phyloP scores from a whole-genome alignment of 2,888 invertebrate species.

The Agapostemon virescens region DNA sequence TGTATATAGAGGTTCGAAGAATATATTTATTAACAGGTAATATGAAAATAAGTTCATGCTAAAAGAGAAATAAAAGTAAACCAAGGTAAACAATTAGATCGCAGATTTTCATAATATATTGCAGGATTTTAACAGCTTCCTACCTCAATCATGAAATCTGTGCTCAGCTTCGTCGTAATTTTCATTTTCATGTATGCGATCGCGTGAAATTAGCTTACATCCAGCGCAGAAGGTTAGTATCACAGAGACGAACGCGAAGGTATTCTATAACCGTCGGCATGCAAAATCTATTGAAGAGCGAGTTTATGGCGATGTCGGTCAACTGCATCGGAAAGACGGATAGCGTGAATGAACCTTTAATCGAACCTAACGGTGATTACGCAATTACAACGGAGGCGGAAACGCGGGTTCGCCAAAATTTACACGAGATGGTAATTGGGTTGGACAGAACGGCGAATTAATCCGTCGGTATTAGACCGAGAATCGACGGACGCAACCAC shows the following conservation, averaged over 20 bases:
- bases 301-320: neutral
- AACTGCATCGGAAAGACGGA: slow-evolving; percentile 7
- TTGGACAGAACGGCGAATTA: slow-evolving; percentile 49
- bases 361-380: slow-evolving; percentile 16
- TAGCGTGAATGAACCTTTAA: slow-evolving; percentile 12
- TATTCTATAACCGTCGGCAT: neutral
- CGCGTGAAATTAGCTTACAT: neutral
- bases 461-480: slow-evolving; percentile 42
- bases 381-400: slow-evolving; percentile 9
- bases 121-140: too few species aligned
- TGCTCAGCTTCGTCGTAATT: neutral
- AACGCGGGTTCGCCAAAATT: slow-evolving; percentile 33
- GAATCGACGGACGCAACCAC: slow-evolving; percentile 40
- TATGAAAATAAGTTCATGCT: too few species aligned
- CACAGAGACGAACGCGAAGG: neutral
- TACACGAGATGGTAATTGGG: slow-evolving; percentile 29
- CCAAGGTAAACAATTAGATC: too few species aligned
- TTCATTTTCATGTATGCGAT: neutral
- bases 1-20: too few species aligned
- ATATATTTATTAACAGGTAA: too few species aligned
- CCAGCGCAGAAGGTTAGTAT: neutral
- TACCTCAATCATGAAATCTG: too few species aligned
- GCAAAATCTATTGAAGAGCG: neutral
- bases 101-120: too few species aligned
- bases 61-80: too few species aligned